Evolutionary conservation across 2,113 vertebrate species (phyloP), one percentile per base, ranked within the genome.

Genomic region (Odobenus rosmarus): DNA sequence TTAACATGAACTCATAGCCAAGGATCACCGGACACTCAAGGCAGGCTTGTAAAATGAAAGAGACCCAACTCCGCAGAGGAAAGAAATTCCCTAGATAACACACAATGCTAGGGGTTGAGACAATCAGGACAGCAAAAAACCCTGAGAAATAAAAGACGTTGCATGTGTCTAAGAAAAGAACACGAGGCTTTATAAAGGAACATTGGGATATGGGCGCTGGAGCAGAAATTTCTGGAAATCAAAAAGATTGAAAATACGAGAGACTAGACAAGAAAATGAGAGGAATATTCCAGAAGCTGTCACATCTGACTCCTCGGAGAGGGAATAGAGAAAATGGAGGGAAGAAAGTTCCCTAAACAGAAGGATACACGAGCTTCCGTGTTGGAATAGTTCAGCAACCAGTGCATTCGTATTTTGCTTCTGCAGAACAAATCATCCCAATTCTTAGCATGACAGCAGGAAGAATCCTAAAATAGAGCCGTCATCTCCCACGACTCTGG

Each of bases 1-100:
- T 18, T 36, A 28, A 3, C 1, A 6, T 4, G 46, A 53, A 61
- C 13, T 36, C 86, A 1, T 0, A 33, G 46, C 21, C 0, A 5
- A 36, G 24, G 39, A 14, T 21, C 36, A 3, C 10, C 5, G 21
- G 33, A 36, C 12, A 14, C 46, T 3, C 0, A 26, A 87, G 88
- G 81, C 33, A 23, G 59, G 31, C 39, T 7, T 39, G 11, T 36
- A 1, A 69, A 21, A 19, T 9, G 49, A 71, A 69, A 93, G 61
- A 90, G 76, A 19, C 10, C 9, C 21, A 28, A 69, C 19, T 1
- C 90, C 18, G 33, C 7, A 10, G 42, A 69, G 14, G 55, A 69
- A 55, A 62, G 51, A 46, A 14, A 55, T 12, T n/a, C 28, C 71
- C 57, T 51, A 8, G 59, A 39, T 39, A 53, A 18, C n/a, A 51